Percentiles rank a stretch among this genome's conserved stretches.
Evolutionary conservation across 2,113 vertebrate species (phyloP).

Genomic region (Anolis sagrei): DNA sequence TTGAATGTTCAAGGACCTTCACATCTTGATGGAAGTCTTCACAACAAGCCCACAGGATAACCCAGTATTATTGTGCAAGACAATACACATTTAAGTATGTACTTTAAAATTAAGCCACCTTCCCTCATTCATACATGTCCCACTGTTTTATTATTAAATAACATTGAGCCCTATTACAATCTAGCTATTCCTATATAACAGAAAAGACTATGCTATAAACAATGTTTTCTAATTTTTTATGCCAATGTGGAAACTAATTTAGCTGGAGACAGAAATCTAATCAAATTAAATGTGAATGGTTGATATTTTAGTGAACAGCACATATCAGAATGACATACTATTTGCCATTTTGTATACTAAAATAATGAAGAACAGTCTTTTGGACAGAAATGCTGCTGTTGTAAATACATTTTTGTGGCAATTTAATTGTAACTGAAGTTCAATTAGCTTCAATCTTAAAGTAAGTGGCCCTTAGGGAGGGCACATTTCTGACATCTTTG

Average conservation of each 20-base stretch:
- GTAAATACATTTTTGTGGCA: conserved; percentile 52
- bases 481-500: conserved; percentile 52
- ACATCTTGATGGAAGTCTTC: not conserved
- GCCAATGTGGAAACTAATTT: conserved; percentile 29
- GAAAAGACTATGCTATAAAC: not conserved
- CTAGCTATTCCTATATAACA: not conserved
- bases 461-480: conserved; percentile 45
- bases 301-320: conserved; percentile 25
- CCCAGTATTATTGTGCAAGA: not conserved
- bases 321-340: conserved; percentile 29
- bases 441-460: conserved; percentile 34
- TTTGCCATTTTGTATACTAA: conserved; percentile 42
- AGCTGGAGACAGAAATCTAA: not conserved
- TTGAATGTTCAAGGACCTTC: too few relatives aligned
- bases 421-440: conserved; percentile 40
- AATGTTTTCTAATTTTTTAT: not conserved
- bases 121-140: not conserved
- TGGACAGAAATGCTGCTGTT: conserved; percentile 53
- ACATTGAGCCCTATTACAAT: not conserved
- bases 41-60: not conserved
- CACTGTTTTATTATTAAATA: not conserved
- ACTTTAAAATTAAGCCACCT: not conserved
- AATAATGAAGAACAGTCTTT: conserved; percentile 45
- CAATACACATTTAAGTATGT: not conserved
- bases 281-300: conserved; percentile 22